Conservation (phyloP, 2,888 invertebrate species). For the Callosobruchus maculatus region DNA sequence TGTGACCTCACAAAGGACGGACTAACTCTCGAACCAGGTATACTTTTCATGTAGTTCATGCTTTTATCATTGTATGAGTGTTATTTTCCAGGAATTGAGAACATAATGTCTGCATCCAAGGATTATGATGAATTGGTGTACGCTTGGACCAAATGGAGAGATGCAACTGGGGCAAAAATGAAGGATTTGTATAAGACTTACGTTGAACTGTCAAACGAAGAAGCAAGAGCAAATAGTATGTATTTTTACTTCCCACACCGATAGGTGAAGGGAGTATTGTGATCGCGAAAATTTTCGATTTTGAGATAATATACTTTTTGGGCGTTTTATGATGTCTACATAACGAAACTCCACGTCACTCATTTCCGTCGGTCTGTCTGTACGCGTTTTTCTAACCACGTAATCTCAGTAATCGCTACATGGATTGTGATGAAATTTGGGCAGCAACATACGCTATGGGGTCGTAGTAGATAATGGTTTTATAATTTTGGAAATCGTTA, state of each 20-base stretch:
- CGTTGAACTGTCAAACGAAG: conserved; percentile 65
- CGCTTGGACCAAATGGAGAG: conserved; percentile 65
- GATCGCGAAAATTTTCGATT: too few relatives aligned
- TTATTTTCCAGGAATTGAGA: conserved; percentile 41
- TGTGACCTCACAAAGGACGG: conserved; percentile 39
- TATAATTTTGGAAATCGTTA: too few relatives aligned
- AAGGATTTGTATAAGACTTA: conserved; percentile 54
- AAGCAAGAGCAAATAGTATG: conserved; percentile 50
- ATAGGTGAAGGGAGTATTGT: too few relatives aligned
- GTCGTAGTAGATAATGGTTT: too few relatives aligned
- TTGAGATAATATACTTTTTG: too few relatives aligned
- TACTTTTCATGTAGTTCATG: background rate
- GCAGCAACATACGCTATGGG: too few relatives aligned
- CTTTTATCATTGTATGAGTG: background rate
- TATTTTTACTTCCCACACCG: background rate
- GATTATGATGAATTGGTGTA: conserved; percentile 60
- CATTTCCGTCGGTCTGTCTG: too few relatives aligned
- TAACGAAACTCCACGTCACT: too few relatives aligned
- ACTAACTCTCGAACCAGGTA: conserved; percentile 44
- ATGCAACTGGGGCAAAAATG: conserved; percentile 61
- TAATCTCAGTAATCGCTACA: too few relatives aligned
- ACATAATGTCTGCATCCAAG: conserved; percentile 48
- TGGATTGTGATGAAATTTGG: too few relatives aligned
- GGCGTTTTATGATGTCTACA: too few relatives aligned
- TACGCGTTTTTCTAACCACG: too few relatives aligned